Conservation (phyloP, 2,113 vertebrate species). For the Copsychus sechellarum region DNA sequence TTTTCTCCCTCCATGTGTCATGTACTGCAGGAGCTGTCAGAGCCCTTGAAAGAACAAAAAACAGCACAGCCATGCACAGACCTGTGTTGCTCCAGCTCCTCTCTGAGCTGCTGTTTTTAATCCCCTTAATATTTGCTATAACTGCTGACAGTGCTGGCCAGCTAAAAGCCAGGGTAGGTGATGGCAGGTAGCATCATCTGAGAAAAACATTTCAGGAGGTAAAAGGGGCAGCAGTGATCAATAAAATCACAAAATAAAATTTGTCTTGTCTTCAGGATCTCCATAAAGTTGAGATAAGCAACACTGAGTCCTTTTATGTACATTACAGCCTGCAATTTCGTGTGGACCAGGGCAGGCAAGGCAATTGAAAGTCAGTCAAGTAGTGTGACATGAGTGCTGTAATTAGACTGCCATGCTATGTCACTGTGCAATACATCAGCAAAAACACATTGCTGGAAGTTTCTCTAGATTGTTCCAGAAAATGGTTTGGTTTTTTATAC, state of each 20-base stretch:
- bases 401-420: constrained; percentile 35
- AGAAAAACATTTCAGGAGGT: constrained; percentile 14
- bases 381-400: constrained; percentile 35
- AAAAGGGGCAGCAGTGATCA: constrained; percentile 4
- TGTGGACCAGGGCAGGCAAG: constrained; percentile 2
- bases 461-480: background rate
- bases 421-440: constrained; percentile 14
- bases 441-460: background rate
- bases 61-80: background rate
- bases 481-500: background rate
- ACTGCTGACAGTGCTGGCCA: constrained; percentile 7
- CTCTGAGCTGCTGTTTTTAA: constrained; percentile 37
- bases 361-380: constrained; percentile 34
- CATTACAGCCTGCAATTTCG: constrained; percentile 23
- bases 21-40: constrained; percentile 1
- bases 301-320: constrained; percentile 10
- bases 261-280: background rate
- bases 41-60: background rate
- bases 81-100: background rate
- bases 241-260: background rate
- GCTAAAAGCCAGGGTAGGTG: constrained; percentile 32
- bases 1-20: constrained; percentile 16
- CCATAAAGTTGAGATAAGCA: constrained; percentile 24
- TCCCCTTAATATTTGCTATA: constrained; percentile 42
- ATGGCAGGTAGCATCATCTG: constrained; percentile 13